Base-by-base conservation (phyloP, 2,797 vertebrate species). In the Phalloptychus januarius region DNA sequence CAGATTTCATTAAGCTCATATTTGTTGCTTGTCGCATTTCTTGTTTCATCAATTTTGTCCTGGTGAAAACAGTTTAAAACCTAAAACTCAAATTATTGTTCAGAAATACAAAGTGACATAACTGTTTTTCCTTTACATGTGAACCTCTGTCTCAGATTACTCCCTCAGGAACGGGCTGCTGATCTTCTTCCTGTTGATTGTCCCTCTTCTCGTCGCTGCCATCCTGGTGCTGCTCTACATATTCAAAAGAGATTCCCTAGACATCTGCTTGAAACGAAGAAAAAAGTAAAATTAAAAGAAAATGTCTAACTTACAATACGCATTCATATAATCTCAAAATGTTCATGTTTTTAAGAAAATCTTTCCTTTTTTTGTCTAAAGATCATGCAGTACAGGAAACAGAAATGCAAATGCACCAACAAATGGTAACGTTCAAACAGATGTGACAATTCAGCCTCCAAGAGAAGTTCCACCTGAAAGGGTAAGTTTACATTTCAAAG, bases 111-210 rank as follows among this genome's bases (percentile, higher is more conserved):
- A 28, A n/a, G 20, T 25, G 5, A 58, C 13, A 28, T 58, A n/a
- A n/a, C 3, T 36, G 40, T n/a, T 36, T 75, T 71, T 16, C 10
- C 8, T 69, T 70, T 33, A 50, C 11, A 33, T 45, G 16, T 48
- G 0, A 16, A 5, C 7, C 38, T 65, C 5, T n/a, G 13, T 18
- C 54, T 36, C 85, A 98, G 97, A 98, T 80, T 91, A 97, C 80
- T 97, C 97, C 46, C 94, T 97, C 85, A 94, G 96, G 83, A 89
- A 98, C 1, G 97, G 97, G 11, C 94, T 98, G 74, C 85, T 98
- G 71, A 95, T 98, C 89, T 97, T 97, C 90, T 98, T 98, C 93
- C 85, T 98, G 82, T 82, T 97, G 65, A 95, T 97, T 85, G 70
- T 98, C 56, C 97, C 97, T 31, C 0, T 96, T 16, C 65, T 93